These are phyloP conservation scores for mouse (Mus musculus) DNA, from an alignment of 2,113 vertebrate species.

Conservation along the genomic window DNA sequence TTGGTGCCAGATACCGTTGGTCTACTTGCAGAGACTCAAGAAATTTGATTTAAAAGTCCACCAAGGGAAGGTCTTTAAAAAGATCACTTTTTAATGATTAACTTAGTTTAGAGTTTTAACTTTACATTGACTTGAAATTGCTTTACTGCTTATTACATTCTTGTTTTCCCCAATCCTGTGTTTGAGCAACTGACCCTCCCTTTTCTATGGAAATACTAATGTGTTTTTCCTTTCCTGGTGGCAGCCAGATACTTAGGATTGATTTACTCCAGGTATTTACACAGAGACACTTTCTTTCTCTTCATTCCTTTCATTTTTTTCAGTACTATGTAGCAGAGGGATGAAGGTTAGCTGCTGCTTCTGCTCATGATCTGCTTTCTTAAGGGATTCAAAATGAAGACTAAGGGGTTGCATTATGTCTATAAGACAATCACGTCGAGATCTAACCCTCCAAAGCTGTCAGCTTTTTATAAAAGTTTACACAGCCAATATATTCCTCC, in stretches of 20 bases:
- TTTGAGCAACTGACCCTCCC: neutral
- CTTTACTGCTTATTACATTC: conserved; percentile 40
- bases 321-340: conserved; percentile 55
- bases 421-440: conserved; percentile 27
- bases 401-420: conserved; percentile 18
- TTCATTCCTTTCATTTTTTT: conserved; percentile 45
- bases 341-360: conserved; percentile 40
- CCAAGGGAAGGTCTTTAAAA: neutral
- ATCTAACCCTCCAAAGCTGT: conserved; percentile 27
- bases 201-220: neutral
- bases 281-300: conserved; percentile 43
- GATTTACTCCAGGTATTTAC: conserved; percentile 55
- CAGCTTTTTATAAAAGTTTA: conserved; percentile 50
- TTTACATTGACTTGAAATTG: conserved; percentile 2
- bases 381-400: conserved; percentile 45
- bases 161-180: neutral
- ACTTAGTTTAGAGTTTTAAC: conserved; percentile 41
- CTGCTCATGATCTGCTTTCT: conserved; percentile 39
- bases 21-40: neutral
- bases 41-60: neutral
- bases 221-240: neutral
- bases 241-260: conserved; percentile 20
- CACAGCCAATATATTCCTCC: neutral
- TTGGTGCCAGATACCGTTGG: neutral
- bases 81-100: conserved; percentile 28